Base-by-base conservation (phyloP, 2,113 vertebrate genomes). In the Laticauda colubrina region DNA sequence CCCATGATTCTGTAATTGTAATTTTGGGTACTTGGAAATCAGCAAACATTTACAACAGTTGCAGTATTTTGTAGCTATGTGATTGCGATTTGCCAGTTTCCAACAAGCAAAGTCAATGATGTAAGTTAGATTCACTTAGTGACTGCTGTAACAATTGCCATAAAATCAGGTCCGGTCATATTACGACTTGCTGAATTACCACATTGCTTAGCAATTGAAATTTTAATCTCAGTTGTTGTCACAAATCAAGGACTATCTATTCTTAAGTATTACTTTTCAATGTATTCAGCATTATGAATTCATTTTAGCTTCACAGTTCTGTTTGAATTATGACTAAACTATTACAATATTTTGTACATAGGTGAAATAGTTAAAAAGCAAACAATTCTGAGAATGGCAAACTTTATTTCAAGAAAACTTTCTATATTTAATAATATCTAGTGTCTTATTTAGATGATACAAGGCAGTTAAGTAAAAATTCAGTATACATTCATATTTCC, bases 291-390 rank as follows among this genome's bases (percentile, higher is more conserved):
- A 10, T 29, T n/a, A 55, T 43, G 85, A 59, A 91, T 18, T 54
- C 10, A 18, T 89, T 89, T 45, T 45, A 51, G 43, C 26, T n/a
- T 39, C 18, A 10, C 29, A 26, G 56, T 26, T 39, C 2, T 75
- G 26, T 53, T 59, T 54, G 20, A 85, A 45, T 43, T 92, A 34
- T 69, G 51, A 69, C 34, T n/a, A 87, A 61, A 69, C 96, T 90
- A 94, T 94, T 64, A 94, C 95, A 91, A 56, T 54, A 96, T 95
- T 90, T 93, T 94, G 96, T 95, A 94, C 95, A 95, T 95, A 95
- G 96, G 96, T 97, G 95, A 97, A 97, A 96, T 97, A 96, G 45
- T 94, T 95, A 97, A 96, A 97, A 96, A 94, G 93, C 95, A 96
- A 96, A 94, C 92, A 95, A 96, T 85, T 94, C 96, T 64, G 93